phyloP scores from a whole-genome alignment of 2,888 invertebrate genomes.

The Meloe dianella region DNA sequence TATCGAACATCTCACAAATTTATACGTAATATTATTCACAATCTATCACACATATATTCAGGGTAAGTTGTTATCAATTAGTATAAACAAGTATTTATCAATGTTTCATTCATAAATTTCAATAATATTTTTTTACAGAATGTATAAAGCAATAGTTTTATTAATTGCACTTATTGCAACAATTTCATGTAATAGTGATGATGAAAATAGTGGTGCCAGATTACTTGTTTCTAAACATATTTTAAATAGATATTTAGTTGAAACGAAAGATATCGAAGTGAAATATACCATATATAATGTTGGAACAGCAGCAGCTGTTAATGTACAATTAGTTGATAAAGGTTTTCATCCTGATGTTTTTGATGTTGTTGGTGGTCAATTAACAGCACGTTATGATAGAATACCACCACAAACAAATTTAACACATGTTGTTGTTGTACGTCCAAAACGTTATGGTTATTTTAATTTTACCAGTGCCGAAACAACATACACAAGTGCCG shows the following conservation, averaged over 20 bases:
- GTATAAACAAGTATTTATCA: neutral
- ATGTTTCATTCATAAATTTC: conserved; percentile 18
- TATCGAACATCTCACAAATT: neutral
- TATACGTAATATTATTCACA: neutral
- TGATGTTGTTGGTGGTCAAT: conserved; percentile 85
- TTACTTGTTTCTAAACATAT: conserved; percentile 92
- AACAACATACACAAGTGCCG: conserved; percentile 83
- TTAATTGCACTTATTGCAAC: conserved; percentile 39
- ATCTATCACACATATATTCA: neutral
- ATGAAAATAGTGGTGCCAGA: conserved; percentile 79
- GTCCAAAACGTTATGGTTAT: conserved; percentile 88
- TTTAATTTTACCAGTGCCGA: conserved; percentile 98
- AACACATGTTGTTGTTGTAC: conserved; percentile 89
- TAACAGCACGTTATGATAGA: conserved; percentile 82
- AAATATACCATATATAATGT: conserved; percentile 95
- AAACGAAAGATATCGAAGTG: conserved; percentile 93
- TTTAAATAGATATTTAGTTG: conserved; percentile 94
- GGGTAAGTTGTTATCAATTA: neutral
- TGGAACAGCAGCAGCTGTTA: conserved; percentile 87
- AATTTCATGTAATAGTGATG: conserved; percentile 61
- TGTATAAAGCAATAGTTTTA: conserved; percentile 39
- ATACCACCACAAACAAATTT: conserved; percentile 94
- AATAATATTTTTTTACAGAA: conserved; percentile 34
- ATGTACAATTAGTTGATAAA: conserved; percentile 86
- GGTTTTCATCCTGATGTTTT: conserved; percentile 94